These are phyloP conservation scores for Leiothrix lutea DNA, from an alignment of 2,113 vertebrate genomes.

Conservation along the genomic window DNA sequence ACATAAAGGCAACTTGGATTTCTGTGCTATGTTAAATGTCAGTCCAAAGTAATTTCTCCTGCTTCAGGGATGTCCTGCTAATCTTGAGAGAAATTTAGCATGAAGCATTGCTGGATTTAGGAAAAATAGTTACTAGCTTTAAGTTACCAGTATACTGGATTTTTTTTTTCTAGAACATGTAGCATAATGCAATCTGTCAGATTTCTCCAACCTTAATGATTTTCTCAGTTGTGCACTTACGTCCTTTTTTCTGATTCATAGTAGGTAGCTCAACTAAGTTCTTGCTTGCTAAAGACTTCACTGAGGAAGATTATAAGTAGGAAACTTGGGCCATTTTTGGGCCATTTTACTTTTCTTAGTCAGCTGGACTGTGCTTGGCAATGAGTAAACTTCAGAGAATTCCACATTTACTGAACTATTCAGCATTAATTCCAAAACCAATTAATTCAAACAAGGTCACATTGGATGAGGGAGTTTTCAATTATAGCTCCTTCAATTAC, in stretches of 20 bases:
- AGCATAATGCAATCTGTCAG: not conserved
- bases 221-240: not conserved
- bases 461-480: constrained; percentile 48
- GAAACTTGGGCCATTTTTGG: not conserved
- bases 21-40: not conserved
- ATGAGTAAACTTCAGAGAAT: constrained; percentile 5
- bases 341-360: not conserved
- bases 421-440: constrained; percentile 28
- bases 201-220: not conserved
- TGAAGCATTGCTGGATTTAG: not conserved
- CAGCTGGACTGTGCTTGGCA: not conserved
- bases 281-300: not conserved
- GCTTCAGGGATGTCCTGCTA: not conserved
- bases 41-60: not conserved
- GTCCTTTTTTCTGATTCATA: not conserved
- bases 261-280: not conserved
- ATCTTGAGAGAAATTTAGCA: not conserved
- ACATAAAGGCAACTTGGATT: not conserved
- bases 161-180: not conserved
- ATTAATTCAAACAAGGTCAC: constrained; percentile 45
- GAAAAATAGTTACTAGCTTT: not conserved
- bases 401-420: not conserved
- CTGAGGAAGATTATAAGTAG: not conserved
- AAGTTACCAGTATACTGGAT: not conserved
- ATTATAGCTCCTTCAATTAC: constrained; percentile 6